phyloP scores from a whole-genome alignment of 2,888 invertebrate genomes.

The Rhagonycha lutea region DNA sequence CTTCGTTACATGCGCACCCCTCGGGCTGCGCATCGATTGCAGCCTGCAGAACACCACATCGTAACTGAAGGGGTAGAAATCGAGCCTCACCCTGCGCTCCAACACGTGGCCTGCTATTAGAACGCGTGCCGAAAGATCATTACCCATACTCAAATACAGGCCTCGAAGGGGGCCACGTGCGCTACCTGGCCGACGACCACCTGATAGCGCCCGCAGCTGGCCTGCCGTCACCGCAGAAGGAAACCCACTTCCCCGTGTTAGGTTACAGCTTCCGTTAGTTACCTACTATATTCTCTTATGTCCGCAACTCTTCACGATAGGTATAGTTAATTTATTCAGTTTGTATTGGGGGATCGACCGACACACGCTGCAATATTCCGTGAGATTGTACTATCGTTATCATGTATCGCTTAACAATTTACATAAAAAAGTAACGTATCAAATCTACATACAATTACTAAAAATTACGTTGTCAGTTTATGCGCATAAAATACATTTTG shows the following conservation, averaged over 20 bases:
- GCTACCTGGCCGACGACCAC: constrained; percentile 38
- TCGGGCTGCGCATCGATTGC: constrained; percentile 41
- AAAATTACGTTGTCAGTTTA: constrained; percentile 21
- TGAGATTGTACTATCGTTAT: constrained; percentile 33
- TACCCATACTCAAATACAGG: constrained; percentile 32
- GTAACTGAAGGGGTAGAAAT: constrained; percentile 33
- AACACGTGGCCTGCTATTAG: constrained; percentile 41
- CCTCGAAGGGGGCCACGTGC: constrained; percentile 30
- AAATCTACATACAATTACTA: constrained; percentile 28
- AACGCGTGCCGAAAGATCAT: constrained; percentile 41
- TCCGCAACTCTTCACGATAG: constrained; percentile 2
- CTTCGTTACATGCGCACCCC: constrained; percentile 32
- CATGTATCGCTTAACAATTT: constrained; percentile 29
- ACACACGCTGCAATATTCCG: constrained; percentile 26
- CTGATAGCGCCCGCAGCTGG: constrained; percentile 39
- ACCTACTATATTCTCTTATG: constrained; percentile 24
- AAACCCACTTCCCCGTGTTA: constrained; percentile 34
- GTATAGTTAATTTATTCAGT: constrained; percentile 25
- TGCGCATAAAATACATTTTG: constrained; percentile 8
- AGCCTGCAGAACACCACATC: constrained; percentile 31
- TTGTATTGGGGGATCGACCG: constrained; percentile 14
- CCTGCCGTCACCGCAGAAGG: constrained; percentile 25
- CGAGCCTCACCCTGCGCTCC: constrained; percentile 37
- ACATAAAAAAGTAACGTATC: constrained; percentile 30
- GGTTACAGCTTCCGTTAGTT: constrained; percentile 37